Percentiles rank a stretch among this genome's conserved stretches.
phyloP scores from a whole-genome alignment of 1,140 invertebrate genomes.

The Hormaphis cornu region DNA sequence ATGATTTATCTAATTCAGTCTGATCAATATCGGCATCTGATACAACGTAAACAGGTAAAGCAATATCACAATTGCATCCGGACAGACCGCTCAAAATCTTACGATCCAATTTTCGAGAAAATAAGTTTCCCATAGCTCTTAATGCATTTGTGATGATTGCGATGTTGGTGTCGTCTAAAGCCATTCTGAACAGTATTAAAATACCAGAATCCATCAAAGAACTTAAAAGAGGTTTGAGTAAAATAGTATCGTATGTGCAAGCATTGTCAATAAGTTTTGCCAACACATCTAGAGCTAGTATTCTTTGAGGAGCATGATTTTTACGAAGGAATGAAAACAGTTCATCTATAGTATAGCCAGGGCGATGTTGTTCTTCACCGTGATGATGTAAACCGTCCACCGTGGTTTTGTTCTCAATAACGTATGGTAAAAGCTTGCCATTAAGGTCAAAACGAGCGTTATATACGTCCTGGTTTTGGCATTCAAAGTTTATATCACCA shows the following conservation, averaged over 20 bases:
- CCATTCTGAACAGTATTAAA: slow-evolving; percentile 70
- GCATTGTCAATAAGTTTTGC: slow-evolving; percentile 68
- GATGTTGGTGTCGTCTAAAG: slow-evolving; percentile 71
- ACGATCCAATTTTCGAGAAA: slow-evolving; percentile 56
- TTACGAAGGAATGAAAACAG: slow-evolving; percentile 64
- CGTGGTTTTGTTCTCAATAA: slow-evolving; percentile 49
- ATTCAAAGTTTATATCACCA: slow-evolving; percentile 49
- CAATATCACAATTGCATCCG: slow-evolving; percentile 54
- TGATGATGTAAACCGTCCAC: slow-evolving; percentile 74
- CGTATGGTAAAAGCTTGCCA: slow-evolving; percentile 56
- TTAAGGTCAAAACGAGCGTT: slow-evolving; percentile 58
- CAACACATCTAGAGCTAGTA: slow-evolving; percentile 64
- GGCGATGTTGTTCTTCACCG: slow-evolving; percentile 78
- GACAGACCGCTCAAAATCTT: slow-evolving; percentile 52
- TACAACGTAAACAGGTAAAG: slow-evolving; percentile 53
- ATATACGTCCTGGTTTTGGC: slow-evolving; percentile 46
- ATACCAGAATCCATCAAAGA: slow-evolving; percentile 53
- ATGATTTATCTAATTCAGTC: slow-evolving; percentile 49
- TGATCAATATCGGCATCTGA: slow-evolving; percentile 41
- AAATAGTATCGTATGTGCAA: slow-evolving; percentile 37
- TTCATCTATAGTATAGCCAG: slow-evolving; percentile 81
- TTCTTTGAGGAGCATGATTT: slow-evolving; percentile 63
- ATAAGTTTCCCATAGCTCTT: slow-evolving; percentile 60
- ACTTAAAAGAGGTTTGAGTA: slow-evolving; percentile 43
- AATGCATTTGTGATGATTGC: slow-evolving; percentile 61